Conservation (phyloP, 2,888 invertebrate genomes). For the Steromphala cineraria region DNA sequence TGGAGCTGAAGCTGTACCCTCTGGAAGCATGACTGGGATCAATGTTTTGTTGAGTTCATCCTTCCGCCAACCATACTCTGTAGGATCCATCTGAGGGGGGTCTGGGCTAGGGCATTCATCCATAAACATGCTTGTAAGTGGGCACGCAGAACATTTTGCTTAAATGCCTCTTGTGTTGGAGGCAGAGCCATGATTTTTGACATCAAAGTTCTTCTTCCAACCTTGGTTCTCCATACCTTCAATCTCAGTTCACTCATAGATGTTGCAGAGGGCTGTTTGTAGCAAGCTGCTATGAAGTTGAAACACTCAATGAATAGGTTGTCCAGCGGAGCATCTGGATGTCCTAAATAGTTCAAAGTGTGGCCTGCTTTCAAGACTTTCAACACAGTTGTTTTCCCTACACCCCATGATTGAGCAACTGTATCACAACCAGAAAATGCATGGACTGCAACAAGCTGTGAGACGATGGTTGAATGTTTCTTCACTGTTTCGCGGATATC, state of each 20-base stretch:
- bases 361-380: not conserved
- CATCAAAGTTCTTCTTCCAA: not conserved
- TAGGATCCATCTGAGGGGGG: not conserved
- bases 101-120: not conserved
- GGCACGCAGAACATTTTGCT: not conserved
- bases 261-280: not conserved
- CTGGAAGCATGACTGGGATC: not conserved
- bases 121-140: not conserved
- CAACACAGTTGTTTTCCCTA: conserved; percentile 23
- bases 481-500: not conserved
- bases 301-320: too few species aligned
- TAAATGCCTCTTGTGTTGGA: not conserved
- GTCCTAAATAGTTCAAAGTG: not conserved
- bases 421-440: conserved; percentile 32
- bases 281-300: too few species aligned
- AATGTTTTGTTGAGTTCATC: not conserved
- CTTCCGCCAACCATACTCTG: not conserved
- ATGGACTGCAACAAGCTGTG: conserved; percentile 23
- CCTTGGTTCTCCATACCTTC: not conserved
- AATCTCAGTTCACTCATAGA: not conserved
- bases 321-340: not conserved
- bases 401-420: conserved; percentile 16
- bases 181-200: not conserved
- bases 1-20: not conserved
- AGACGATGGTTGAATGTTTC: not conserved